A percentile compares a stretch with the other conserved stretches of the same genome.
phyloP scores from a whole-genome alignment of 2,797 vertebrate species.

The Chaetodon trifasciatus region DNA sequence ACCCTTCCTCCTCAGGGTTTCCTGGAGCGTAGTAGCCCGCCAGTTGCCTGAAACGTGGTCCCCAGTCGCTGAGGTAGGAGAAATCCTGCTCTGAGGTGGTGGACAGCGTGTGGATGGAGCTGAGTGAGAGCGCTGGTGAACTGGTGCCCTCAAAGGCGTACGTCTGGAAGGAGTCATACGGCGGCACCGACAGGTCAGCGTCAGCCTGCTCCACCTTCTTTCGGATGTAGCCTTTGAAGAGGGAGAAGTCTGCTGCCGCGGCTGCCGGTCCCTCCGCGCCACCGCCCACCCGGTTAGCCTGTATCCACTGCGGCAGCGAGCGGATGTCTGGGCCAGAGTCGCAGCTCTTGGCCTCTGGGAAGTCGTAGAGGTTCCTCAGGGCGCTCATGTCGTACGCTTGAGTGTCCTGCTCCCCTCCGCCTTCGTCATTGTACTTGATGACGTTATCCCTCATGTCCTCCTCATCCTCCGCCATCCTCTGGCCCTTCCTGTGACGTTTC shows the following conservation, averaged over 20 bases:
- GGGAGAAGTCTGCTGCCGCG: conserved; percentile 91
- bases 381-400: conserved; percentile 99
- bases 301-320: conserved; percentile 91
- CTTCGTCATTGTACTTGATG: conserved; percentile 99
- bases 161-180: conserved; percentile 99
- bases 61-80: conserved; percentile 96
- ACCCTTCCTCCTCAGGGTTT: conserved; percentile 90
- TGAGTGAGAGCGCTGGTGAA: conserved; percentile 94
- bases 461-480: conserved; percentile 93
- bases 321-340: conserved; percentile 90
- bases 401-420: conserved; percentile 98
- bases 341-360: conserved; percentile 91
- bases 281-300: conserved; percentile 79
- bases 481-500: conserved; percentile 96
- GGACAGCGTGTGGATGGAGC: conserved; percentile 96
- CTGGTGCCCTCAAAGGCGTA: conserved; percentile 96
- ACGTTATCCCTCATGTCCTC: conserved; percentile 99
- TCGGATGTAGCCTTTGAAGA: conserved; percentile 97
- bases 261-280: conserved; percentile 83
- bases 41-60: conserved; percentile 95
- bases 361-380: conserved; percentile 96
- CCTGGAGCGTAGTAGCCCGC: conserved; percentile 93
- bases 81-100: conserved; percentile 97
- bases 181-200: conserved; percentile 93
- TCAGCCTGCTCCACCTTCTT: conserved; percentile 98